Base-by-base conservation (phyloP, 2,797 vertebrate genomes). In the Gallinago nigripennis region DNA sequence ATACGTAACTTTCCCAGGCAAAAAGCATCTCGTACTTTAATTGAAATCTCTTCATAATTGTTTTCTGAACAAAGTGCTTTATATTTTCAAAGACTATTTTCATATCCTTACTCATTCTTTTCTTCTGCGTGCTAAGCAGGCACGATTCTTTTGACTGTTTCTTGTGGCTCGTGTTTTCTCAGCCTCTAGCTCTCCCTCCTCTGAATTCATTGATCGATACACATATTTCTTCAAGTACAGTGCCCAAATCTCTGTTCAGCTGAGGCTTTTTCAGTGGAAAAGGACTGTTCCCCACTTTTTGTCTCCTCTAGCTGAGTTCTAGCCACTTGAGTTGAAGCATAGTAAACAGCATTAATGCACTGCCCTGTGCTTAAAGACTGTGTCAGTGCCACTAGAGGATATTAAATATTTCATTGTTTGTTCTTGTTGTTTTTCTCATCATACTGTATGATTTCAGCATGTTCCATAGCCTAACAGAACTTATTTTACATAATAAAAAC, bases 371-470 rank as follows among this genome's bases (percentile, higher is more conserved):
- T 72, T 65, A 78, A 86, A 48, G 35, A 48, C 25, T 85, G 19
- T 46, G 33, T 63, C 56, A 76, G 23, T 53, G 21, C 20, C 8
- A 7, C 50, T 35, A 48, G 63, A 88, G 20, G 14, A 64, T 82
- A 81, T 70, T 92, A 90, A 94, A 95, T 88, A 72, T 95, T 94
- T 90, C 27, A 88, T 86, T 70, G 30, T 66, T 94, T 90, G 71
- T 50, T 94, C 64, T 88, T 91, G 16, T 76, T 88, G 70, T 72
- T 82, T 82, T 91, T 85, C 39, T 69, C 17, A 69, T 70, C n/a
- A 30, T 39, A 27, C 9, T 45, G 17, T 73, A 71, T 2, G 6
- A 80, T 64, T 89, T 85, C 85, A 80, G 19, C 11, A 12, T 48
- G 50, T 76, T 79, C n/a, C 8, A 3, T 27, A 93, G 24, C 33